Conservation (phyloP, 2,113 vertebrate genomes). For the Otolemur garnettii region DNA sequence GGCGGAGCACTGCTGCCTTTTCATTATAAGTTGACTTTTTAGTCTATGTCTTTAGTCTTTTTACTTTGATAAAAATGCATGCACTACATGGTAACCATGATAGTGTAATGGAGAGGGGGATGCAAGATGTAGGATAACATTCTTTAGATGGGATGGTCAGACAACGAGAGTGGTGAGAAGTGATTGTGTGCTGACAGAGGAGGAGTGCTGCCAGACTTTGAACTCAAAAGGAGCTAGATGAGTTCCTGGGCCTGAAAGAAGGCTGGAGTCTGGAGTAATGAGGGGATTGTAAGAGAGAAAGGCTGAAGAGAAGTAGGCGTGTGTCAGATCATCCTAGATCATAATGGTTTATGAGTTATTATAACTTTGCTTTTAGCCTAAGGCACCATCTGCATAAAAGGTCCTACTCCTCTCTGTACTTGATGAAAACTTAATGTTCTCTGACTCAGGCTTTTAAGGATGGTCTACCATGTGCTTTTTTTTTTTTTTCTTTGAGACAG, state of each 20-base stretch:
- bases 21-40: neutral
- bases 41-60: neutral
- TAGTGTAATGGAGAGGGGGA: neutral
- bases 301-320: neutral
- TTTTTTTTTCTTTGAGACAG: too few species aligned
- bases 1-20: neutral
- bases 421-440: neutral
- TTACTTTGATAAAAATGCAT: neutral
- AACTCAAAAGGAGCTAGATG: neutral
- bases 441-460: neutral
- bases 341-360: neutral
- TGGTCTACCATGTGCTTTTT: neutral
- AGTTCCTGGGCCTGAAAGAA: neutral
- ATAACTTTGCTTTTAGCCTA: neutral
- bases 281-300: neutral
- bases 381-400: neutral
- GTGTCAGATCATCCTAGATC: neutral
- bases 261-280: neutral
- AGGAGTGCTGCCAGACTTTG: neutral
- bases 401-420: neutral
- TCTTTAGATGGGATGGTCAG: neutral
- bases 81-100: neutral
- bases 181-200: neutral
- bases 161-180: neutral
- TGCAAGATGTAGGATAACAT: neutral